A percentile compares a stretch with the other conserved stretches of the same genome.
Evolutionary conservation across 2,888 invertebrate genomes (phyloP).

Genomic region (Chorisops tibialis): DNA sequence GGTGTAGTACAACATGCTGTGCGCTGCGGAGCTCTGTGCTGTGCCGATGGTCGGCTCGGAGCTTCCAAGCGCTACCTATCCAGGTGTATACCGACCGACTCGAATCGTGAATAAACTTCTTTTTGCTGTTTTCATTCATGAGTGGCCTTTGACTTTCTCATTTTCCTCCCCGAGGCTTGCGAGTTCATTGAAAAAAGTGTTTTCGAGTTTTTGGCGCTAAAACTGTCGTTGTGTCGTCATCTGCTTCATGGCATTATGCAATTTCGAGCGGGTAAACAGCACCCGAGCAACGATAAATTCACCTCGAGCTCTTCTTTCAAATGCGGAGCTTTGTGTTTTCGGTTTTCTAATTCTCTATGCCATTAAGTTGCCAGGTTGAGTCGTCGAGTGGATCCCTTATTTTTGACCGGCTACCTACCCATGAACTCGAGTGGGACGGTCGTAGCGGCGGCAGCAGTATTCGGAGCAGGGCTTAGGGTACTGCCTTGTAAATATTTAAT

Average conservation of each 20-base stretch:
- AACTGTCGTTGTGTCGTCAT: no score
- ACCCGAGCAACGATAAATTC: no score
- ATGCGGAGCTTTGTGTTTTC: no score
- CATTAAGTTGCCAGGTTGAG: no score
- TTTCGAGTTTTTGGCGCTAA: neutral
- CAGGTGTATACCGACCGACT: slow-evolving; percentile 6
- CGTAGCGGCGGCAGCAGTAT: neutral
- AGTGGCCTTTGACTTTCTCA: neutral
- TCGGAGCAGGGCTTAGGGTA: neutral
- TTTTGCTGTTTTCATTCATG: no score
- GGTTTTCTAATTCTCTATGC: no score
- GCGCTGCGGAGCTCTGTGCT: neutral
- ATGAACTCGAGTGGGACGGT: neutral
- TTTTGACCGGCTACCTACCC: neutral
- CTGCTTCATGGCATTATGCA: no score
- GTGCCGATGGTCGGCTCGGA: neutral
- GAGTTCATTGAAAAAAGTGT: neutral
- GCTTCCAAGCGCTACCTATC: neutral
- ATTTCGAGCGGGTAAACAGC: no score
- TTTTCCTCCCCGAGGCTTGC: neutral
- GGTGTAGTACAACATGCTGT: neutral
- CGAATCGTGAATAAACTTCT: neutral
- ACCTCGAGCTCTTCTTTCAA: no score
- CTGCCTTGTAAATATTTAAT: slow-evolving; percentile 46
- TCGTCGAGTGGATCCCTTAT: neutral